Conservation (phyloP, 1,140 invertebrate genomes). For the Heliconius melpomene region DNA sequence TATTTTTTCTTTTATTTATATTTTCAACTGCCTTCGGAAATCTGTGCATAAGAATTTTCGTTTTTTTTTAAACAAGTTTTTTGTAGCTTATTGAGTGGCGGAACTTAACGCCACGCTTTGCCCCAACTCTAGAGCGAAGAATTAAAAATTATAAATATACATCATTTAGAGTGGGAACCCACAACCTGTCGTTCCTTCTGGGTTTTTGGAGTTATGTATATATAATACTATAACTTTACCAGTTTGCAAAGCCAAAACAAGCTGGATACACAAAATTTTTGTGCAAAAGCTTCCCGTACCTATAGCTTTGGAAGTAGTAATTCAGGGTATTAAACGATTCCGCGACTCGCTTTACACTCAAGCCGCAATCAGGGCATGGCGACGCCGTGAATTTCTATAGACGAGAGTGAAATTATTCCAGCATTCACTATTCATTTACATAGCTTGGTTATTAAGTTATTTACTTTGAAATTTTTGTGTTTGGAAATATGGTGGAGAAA, state of each 20-base stretch:
- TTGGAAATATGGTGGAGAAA: not conserved
- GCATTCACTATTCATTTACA: not conserved
- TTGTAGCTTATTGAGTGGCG: too few relatives aligned
- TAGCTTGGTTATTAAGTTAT: constrained; percentile 1
- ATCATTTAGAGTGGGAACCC: too few relatives aligned
- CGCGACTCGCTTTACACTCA: constrained; percentile 13
- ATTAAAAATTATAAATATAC: too few relatives aligned
- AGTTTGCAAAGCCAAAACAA: not conserved
- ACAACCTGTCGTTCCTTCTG: too few relatives aligned
- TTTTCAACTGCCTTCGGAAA: too few relatives aligned
- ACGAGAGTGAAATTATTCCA: constrained; percentile 17
- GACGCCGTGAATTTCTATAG: constrained; percentile 6
- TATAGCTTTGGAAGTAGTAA: not conserved
- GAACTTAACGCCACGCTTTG: too few relatives aligned
- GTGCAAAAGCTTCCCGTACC: not conserved
- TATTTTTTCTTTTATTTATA: too few relatives aligned
- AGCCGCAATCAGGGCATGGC: constrained; percentile 24
- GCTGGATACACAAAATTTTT: not conserved
- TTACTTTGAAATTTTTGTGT: not conserved
- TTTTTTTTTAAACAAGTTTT: too few relatives aligned
- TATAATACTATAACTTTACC: too few relatives aligned
- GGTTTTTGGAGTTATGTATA: too few relatives aligned
- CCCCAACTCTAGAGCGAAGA: too few relatives aligned
- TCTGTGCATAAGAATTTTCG: too few relatives aligned
- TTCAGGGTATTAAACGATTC: constrained; percentile 5